phyloP scores from a whole-genome alignment of 2,113 vertebrate genomes.

The Felis catus region F.catus_Fca126_mat1.0 CM031424.1:30493001-30493500 shows the following conservation, averaged over 20 bases:
- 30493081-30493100: no score
- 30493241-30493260: background rate
- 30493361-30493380: background rate
- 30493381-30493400: background rate
- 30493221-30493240: no score
- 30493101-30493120: no score
- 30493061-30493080: no score
- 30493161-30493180: no score
- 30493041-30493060: no score
- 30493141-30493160: no score
- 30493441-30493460: background rate
- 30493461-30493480: background rate
- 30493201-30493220: no score
- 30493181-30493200: no score
- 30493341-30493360: background rate
- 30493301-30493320: background rate
- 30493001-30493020: no score
- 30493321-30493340: background rate
- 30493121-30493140: no score
- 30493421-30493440: background rate
- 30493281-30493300: constrained; percentile 12
- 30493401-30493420: background rate
- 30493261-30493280: background rate
- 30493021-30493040: no score
- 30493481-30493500: background rate